Conservation (phyloP, 2,113 vertebrate genomes). For the Pristiophorus japonicus region DNA sequence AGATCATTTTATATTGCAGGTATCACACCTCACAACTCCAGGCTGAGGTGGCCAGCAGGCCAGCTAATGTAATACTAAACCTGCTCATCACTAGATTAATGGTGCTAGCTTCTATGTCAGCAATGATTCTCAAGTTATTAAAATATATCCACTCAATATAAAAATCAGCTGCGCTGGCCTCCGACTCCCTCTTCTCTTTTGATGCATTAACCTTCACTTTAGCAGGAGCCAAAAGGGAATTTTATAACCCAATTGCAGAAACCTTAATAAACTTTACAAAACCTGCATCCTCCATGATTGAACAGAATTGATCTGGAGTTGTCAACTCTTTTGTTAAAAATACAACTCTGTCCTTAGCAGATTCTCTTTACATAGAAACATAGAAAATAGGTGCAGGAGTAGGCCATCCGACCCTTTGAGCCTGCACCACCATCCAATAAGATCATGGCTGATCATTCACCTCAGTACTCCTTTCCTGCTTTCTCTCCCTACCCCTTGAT, state of each 20-base stretch:
- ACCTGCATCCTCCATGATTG: background rate
- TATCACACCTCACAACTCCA: too few species aligned
- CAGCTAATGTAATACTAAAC: background rate
- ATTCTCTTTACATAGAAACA: too few species aligned
- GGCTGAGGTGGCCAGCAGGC: background rate
- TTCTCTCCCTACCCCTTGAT: too few species aligned
- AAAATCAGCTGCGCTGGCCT: background rate
- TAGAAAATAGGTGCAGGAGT: too few species aligned
- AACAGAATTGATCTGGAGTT: background rate
- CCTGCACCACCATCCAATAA: too few species aligned
- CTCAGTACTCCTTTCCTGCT: too few species aligned
- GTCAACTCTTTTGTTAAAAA: background rate
- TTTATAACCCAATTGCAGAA: background rate
- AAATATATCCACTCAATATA: background rate
- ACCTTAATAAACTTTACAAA: background rate
- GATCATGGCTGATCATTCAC: too few species aligned
- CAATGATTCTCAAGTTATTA: background rate
- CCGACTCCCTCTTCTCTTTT: background rate
- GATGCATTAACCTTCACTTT: constrained; percentile 9
- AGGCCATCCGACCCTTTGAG: too few species aligned
- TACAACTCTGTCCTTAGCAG: background rate
- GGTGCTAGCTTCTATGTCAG: background rate
- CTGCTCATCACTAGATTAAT: background rate
- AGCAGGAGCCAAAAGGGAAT: background rate
- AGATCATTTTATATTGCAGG: background rate